Conservation (phyloP, 2,888 invertebrate genomes). For the Aleiodes testaceus region DNA sequence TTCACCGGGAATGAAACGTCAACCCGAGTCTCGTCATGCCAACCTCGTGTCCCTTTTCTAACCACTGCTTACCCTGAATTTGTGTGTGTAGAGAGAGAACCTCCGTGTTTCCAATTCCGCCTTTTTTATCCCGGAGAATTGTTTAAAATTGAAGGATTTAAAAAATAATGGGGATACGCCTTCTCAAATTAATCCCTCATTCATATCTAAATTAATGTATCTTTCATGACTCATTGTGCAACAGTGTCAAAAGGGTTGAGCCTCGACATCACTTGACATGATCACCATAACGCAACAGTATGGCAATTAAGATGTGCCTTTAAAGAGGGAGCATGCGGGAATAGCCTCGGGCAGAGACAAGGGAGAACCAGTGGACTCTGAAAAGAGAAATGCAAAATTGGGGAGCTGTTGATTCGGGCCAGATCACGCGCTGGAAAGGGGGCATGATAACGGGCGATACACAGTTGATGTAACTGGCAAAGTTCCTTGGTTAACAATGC, state of each 20-base stretch:
- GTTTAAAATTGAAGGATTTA: not conserved
- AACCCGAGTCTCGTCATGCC: conserved; percentile 72
- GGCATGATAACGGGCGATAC: conserved; percentile 48
- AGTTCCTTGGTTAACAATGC: conserved; percentile 71
- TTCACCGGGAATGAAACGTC: conserved; percentile 72
- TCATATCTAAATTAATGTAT: conserved; percentile 8
- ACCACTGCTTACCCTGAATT: conserved; percentile 11
- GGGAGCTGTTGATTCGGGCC: conserved; percentile 51
- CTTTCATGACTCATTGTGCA: conserved; percentile 25
- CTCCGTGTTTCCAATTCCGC: not conserved
- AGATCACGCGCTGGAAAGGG: conserved; percentile 47
- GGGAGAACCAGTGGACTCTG: conserved; percentile 10
- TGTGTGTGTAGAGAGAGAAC: conserved; percentile 8
- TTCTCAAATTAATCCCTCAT: not conserved
- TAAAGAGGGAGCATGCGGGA: conserved; percentile 42
- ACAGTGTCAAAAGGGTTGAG: conserved; percentile 50
- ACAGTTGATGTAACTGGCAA: conserved; percentile 58
- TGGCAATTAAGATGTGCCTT: conserved; percentile 62
- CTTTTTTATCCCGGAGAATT: conserved; percentile 17
- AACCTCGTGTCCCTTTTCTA: conserved; percentile 57
- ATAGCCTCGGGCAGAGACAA: conserved; percentile 55
- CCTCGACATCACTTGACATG: conserved; percentile 58
- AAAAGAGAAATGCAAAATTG: conserved; percentile 52
- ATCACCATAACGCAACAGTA: conserved; percentile 60
- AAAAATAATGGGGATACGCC: not conserved